Percentiles rank a stretch among this genome's conserved stretches.
phyloP scores from a whole-genome alignment of 1,140 invertebrate species.

The Drosophila biarmipes region DNA sequence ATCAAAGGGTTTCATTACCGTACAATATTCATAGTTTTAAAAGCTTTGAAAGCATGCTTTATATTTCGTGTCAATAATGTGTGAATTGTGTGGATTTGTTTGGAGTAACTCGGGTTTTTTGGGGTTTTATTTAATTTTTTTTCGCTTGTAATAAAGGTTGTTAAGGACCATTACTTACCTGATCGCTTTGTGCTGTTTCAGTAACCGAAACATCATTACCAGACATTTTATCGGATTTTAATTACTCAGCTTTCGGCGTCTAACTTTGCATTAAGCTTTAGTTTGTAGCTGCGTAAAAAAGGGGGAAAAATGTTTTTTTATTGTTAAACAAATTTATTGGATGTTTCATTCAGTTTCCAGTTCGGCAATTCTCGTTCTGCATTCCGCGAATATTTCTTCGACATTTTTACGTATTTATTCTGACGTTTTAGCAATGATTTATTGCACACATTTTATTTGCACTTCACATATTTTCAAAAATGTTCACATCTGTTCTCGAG shows the following conservation, averaged over 20 bases:
- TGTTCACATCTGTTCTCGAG: slow-evolving; percentile 24
- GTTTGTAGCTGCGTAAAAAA: slow-evolving; percentile 38
- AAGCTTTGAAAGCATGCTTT: slow-evolving; percentile 29
- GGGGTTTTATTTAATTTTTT: not conserved
- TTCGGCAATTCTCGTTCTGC: slow-evolving; percentile 21
- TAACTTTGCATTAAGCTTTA: slow-evolving; percentile 50
- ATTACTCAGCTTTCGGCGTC: slow-evolving; percentile 14
- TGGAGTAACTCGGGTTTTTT: not conserved
- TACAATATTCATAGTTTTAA: slow-evolving; percentile 22
- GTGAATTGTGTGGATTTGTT: not conserved
- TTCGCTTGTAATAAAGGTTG: not conserved
- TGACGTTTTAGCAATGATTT: slow-evolving; percentile 52
- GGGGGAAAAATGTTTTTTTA: slow-evolving; percentile 27
- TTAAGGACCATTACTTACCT: slow-evolving; percentile 56
- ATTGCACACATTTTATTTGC: slow-evolving; percentile 45
- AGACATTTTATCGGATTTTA: slow-evolving; percentile 63
- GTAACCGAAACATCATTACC: slow-evolving; percentile 73
- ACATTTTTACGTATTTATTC: slow-evolving; percentile 30
- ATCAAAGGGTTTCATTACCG: slow-evolving; percentile 26
- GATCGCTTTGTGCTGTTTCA: slow-evolving; percentile 77
- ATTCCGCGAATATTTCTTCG: slow-evolving; percentile 22
- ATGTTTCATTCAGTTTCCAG: slow-evolving; percentile 28
- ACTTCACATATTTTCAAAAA: slow-evolving; percentile 34
- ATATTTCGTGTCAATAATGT: slow-evolving; percentile 19
- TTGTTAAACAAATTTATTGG: slow-evolving; percentile 13